Conservation (phyloP, 1,140 invertebrate genomes). For the Pogonognathellus flavescens region DNA sequence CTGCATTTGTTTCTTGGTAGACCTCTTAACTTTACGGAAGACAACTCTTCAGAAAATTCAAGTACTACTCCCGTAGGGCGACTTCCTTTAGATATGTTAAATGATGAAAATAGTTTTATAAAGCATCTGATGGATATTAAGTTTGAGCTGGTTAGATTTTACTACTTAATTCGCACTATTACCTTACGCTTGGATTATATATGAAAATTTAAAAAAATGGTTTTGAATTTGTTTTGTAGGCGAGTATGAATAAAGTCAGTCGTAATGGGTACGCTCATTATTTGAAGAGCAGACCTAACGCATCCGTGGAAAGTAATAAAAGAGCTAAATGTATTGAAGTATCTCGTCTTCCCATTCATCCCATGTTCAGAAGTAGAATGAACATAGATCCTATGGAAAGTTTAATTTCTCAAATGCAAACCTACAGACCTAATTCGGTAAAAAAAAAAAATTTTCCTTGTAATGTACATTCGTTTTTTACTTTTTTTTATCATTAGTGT, state of each 20-base stretch:
- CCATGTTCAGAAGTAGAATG: slow-evolving; percentile 71
- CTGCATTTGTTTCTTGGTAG: slow-evolving; percentile 93
- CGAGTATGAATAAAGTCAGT: slow-evolving; percentile 81
- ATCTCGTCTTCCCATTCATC: slow-evolving; percentile 74
- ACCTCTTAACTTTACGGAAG: slow-evolving; percentile 74
- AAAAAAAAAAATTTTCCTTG: slow-evolving; percentile 69
- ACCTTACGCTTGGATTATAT: too few species aligned
- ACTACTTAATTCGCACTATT: neutral
- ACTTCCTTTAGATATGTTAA: slow-evolving; percentile 85
- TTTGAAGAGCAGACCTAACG: slow-evolving; percentile 84
- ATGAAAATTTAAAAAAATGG: neutral
- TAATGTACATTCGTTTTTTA: slow-evolving; percentile 39
- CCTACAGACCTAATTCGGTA: slow-evolving; percentile 86
- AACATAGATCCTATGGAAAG: slow-evolving; percentile 61
- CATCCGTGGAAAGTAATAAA: slow-evolving; percentile 90
- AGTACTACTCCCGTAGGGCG: slow-evolving; percentile 78
- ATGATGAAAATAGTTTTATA: slow-evolving; percentile 87
- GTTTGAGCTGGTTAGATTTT: slow-evolving; percentile 79
- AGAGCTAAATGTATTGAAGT: slow-evolving; percentile 80
- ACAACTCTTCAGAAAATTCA: slow-evolving; percentile 16
- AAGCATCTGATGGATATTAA: slow-evolving; percentile 80
- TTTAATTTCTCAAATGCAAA: slow-evolving; percentile 78
- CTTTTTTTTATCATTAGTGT: too few species aligned
- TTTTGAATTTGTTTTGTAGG: slow-evolving; percentile 71
- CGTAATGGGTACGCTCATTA: slow-evolving; percentile 94